Evolutionary conservation across 2,113 vertebrate genomes (phyloP).

Genomic region (Notechis scutatus): DNA sequence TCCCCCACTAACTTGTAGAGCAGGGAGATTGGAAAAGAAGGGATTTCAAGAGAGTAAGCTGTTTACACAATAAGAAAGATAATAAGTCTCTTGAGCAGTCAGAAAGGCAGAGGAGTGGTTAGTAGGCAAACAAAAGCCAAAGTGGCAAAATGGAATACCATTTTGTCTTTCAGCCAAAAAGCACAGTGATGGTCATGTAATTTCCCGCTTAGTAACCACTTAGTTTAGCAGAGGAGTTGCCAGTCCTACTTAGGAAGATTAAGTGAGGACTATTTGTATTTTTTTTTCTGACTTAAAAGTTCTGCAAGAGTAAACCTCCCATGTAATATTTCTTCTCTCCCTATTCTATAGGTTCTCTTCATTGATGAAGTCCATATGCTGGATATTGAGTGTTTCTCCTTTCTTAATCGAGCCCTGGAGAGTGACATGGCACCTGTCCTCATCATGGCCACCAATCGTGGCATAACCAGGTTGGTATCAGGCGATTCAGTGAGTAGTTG

Average conservation of each 20-base stretch:
- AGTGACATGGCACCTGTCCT: constrained; percentile 89
- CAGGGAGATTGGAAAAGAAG: background rate
- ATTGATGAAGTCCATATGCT: constrained; percentile 95
- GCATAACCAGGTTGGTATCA: constrained; percentile 81
- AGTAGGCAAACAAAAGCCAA: background rate
- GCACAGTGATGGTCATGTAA: background rate
- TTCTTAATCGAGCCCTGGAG: constrained; percentile 89
- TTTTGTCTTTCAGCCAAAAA: background rate
- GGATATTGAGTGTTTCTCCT: constrained; percentile 93
- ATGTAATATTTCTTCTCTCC: background rate
- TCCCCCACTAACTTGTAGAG: background rate
- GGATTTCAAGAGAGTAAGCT: background rate
- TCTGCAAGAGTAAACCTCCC: background rate
- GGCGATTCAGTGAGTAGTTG: background rate
- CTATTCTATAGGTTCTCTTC: constrained; percentile 80
- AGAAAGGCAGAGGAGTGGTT: background rate
- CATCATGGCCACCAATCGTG: constrained; percentile 92
- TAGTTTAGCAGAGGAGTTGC: background rate
- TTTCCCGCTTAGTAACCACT: background rate
- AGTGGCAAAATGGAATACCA: background rate
- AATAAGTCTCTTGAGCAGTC: background rate
- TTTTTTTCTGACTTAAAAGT: background rate
- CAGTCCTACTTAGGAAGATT: background rate
- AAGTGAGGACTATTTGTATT: background rate
- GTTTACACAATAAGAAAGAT: background rate